Base-by-base conservation (phyloP, 2,888 invertebrate genomes). In the Stenodema calcarata region DNA sequence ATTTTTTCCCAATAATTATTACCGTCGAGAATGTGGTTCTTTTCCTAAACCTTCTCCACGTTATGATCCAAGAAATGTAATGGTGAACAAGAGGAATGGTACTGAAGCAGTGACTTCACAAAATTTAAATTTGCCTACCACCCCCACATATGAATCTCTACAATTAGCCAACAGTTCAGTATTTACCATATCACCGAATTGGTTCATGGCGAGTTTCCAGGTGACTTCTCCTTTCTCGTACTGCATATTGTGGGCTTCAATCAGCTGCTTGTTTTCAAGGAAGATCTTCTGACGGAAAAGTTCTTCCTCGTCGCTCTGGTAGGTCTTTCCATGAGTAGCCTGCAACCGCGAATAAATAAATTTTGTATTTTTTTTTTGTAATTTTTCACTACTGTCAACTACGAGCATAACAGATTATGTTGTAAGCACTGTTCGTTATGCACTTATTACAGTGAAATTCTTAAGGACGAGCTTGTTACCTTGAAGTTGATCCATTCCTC, bases 171-270 rank as follows among this genome's bases (percentile, higher is more conserved):
- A n/a, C n/a, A n/a, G n/a, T n/a, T n/a, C n/a, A n/a, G n/a, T n/a
- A n/a, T 62, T 86, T 89, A 92, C 93, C 95, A 97, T 93, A 92
- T 98, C 97, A 27, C 95, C 94, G 91, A 95, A 98, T 91, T 97
- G 95, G 92, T 98, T 98, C 90, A 95, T 91, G 82, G 92, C 93
- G 88, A 96, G 91, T 90, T 94, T 94, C 92, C 92, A 97, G 9
- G 93, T 90, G 42, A 94, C 94, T 81, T 93, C 91, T 0, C 95
- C 96, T 90, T 92, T 90, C 89, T 94, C 94, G 91, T 92, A 96
- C 86, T 93, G 92, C 90, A 94, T 94, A 93, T 98, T 98, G 91
- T 98, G 97, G 90, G 94, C 94, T 79, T 96, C 96, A 90, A 98
- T 95, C 91, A 94, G 95, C 90, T 95, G 94, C 90, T 94, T 95